phyloP scores from a whole-genome alignment of 2,113 vertebrate species.

The Octodon degus region DNA sequence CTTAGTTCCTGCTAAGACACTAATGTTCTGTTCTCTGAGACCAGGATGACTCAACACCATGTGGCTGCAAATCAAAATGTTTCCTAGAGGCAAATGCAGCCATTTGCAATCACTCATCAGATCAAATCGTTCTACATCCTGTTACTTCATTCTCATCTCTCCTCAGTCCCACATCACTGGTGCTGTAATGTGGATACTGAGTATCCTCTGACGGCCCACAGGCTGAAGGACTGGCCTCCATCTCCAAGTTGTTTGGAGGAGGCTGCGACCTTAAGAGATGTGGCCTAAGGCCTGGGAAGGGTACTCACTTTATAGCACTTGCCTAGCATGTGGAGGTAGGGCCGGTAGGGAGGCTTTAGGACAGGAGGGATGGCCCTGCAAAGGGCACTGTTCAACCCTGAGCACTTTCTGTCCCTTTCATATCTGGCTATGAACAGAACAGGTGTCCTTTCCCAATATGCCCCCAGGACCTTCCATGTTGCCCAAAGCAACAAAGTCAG shows the following conservation, averaged over 20 bases:
- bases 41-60: background rate
- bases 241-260: too few relatives aligned
- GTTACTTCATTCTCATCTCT: background rate
- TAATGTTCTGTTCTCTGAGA: background rate
- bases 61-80: background rate
- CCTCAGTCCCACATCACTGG: too few relatives aligned
- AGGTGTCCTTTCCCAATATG: background rate
- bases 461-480: too few relatives aligned
- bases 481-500: background rate
- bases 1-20: fast-evolving
- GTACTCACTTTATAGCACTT: background rate
- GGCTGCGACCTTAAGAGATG: background rate
- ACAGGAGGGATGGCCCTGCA: background rate
- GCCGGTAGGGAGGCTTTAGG: background rate
- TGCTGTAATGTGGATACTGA: too few relatives aligned
- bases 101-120: background rate
- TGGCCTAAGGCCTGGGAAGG: background rate
- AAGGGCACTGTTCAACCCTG: background rate
- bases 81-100: background rate
- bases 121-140: background rate
- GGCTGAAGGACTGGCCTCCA: background rate
- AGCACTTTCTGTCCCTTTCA: background rate
- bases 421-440: background rate
- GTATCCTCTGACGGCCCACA: too few relatives aligned
- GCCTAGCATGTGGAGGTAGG: background rate